phyloP scores from a whole-genome alignment of 2,797 vertebrate species.

The Helostoma temminkii region DNA sequence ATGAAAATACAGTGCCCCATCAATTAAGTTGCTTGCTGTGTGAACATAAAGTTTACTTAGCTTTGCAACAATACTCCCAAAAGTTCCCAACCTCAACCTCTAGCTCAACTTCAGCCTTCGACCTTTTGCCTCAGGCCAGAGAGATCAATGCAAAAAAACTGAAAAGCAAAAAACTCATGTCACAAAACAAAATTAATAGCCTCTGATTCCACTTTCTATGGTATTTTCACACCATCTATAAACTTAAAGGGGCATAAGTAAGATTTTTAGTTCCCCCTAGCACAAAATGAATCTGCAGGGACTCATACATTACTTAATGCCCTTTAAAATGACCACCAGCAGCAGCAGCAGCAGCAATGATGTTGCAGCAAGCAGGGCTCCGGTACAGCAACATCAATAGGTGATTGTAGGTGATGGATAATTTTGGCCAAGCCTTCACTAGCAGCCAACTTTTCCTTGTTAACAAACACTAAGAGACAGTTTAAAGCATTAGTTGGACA shows the following conservation, averaged over 20 bases:
- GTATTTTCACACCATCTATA: slow-evolving; percentile 51
- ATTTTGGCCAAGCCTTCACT: slow-evolving; percentile 34
- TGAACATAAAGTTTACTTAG: slow-evolving; percentile 22
- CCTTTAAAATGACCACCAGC: slow-evolving; percentile 56
- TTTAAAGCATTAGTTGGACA: slow-evolving; percentile 9
- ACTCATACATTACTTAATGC: slow-evolving; percentile 54
- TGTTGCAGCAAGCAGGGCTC: slow-evolving; percentile 36
- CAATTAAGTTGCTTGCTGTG: neutral
- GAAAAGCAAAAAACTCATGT: slow-evolving; percentile 44
- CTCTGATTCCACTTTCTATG: slow-evolving; percentile 25
- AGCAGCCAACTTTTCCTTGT: slow-evolving; percentile 17
- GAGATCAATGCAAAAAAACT: slow-evolving; percentile 61
- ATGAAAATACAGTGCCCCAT: slow-evolving; percentile 24
- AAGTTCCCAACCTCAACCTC: slow-evolving; percentile 22
- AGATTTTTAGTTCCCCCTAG: slow-evolving; percentile 37
- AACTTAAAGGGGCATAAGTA: slow-evolving; percentile 47
- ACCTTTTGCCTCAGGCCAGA: slow-evolving; percentile 47
- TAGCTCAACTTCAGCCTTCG: slow-evolving; percentile 43
- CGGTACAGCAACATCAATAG: slow-evolving; percentile 29
- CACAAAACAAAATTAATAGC: slow-evolving; percentile 42
- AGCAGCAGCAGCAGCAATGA: slow-evolving; percentile 34
- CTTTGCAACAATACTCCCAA: neutral
- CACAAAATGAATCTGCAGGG: slow-evolving; percentile 51
- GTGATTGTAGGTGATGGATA: slow-evolving; percentile 54
- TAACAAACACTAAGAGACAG: slow-evolving; percentile 16